A percentile compares a stretch with the other conserved stretches of the same genome.
Conservation (phyloP, 2,797 vertebrate genomes). For the Champsocephalus gunnari region DNA sequence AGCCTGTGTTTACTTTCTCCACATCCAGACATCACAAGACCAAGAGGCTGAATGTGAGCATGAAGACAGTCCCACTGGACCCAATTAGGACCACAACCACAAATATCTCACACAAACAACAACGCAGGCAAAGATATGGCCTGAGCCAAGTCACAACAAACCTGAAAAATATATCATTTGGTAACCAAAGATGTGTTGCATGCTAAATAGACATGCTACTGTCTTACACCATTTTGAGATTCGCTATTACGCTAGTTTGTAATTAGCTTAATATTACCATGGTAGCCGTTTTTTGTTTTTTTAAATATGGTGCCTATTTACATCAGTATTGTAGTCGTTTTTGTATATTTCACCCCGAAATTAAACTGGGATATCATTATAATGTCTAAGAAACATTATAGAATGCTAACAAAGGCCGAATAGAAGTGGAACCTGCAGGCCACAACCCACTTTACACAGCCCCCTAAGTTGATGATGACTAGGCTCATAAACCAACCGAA, state of each 20-base stretch:
- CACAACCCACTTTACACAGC: slow-evolving; percentile 41
- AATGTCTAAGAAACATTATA: background rate
- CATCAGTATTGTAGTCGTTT: background rate
- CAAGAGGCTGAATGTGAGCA: background rate
- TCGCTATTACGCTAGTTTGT: background rate
- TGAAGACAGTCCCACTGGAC: slow-evolving; percentile 38
- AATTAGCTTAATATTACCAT: background rate
- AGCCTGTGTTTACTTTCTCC: slow-evolving; percentile 21
- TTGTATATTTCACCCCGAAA: background rate
- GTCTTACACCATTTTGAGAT: background rate
- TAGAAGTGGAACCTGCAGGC: slow-evolving; percentile 62
- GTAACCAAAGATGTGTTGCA: background rate
- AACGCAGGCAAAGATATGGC: background rate
- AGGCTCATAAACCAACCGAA: slow-evolving; percentile 11
- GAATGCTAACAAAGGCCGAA: background rate
- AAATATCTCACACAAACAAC: background rate
- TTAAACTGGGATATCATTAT: background rate
- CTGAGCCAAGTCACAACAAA: slow-evolving; percentile 1
- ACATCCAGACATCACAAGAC: slow-evolving; percentile 8
- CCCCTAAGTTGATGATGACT: slow-evolving; percentile 37
- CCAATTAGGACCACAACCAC: slow-evolving; percentile 36
- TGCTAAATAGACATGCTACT: background rate
- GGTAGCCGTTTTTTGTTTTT: background rate
- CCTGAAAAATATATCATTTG: background rate
- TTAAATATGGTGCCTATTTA: background rate